Evolutionary conservation across 2,797 vertebrate genomes (phyloP), one percentile per base, ranked within the genome.

Genomic region (Furcifer pardalis): DNA sequence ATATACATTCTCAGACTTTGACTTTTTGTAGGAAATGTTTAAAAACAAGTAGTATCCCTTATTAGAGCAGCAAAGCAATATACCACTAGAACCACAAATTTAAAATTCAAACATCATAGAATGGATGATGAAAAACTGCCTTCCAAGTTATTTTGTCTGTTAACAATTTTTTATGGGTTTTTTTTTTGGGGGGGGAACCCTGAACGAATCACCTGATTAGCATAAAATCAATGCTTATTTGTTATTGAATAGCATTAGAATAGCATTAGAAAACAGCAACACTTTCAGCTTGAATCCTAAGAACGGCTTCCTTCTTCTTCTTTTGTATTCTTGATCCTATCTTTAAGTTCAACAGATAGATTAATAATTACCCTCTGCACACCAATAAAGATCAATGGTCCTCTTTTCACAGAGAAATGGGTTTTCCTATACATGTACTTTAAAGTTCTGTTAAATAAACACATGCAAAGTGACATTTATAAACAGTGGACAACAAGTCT

Each of bases 91-190:
- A 40, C 9, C 86, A 87, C 76, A 30, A 49, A 46, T 63, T n/a
- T 25, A 52, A 37, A 77, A 27, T 9, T 77, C 66, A 42, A 92
- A 25, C 59, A 84, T 83, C 84, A 46, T 5, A 71, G 75, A 23
- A 32, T 81, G 90, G 37, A 74, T 83, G n/a, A n/a, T 46, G 86
- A 78, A 86, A 87, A 74, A 82, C 59, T 88, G 59, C 83, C 63
- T 81, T 88, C 84, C 87, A 88, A 79, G 68, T 89, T 83, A 81
- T 91, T 89, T 91, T 89, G 91, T 91, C 82, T 68, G 83, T 75
- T 83, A 83, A 92, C 85, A 91, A 83, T 84, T 92, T 66, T 91
- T 89, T 78, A 91, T 79, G 85, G 69, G n/a, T n/a, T n/a, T n/a
- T 56, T 56, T 56, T 56, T 56, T 21, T 15, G n/a, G n/a, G n/a